phyloP scores from a whole-genome alignment of 2,888 invertebrate genomes.

The Isoperla grammatica region DNA sequence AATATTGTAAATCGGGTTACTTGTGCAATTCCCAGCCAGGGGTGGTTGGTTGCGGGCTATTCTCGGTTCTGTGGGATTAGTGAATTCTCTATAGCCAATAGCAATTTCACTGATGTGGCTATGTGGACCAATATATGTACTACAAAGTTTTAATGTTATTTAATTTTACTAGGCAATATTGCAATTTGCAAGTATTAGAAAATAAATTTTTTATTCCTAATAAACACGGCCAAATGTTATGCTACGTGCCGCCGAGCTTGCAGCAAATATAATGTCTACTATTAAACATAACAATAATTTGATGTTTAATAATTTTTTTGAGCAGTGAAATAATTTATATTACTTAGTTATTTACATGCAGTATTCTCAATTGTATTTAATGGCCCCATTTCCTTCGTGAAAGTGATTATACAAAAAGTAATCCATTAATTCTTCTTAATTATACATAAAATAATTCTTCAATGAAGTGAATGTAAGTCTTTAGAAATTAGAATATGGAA shows the following conservation, averaged over 20 bases:
- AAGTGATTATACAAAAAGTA: no score
- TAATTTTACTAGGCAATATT: no score
- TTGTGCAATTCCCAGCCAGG: slow-evolving; percentile 59
- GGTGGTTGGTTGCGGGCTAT: slow-evolving; percentile 17
- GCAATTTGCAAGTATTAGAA: no score
- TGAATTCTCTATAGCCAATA: slow-evolving; percentile 19
- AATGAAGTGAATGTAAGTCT: no score
- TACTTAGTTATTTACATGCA: slow-evolving; percentile 25
- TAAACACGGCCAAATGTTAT: slow-evolving; percentile 2
- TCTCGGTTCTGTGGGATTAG: slow-evolving; percentile 14
- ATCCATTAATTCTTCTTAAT: no score
- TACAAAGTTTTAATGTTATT: no score
- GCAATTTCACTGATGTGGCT: no score
- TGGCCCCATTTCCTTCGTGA: slow-evolving; percentile 20
- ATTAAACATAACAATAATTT: slow-evolving; percentile 3
- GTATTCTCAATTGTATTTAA: slow-evolving; percentile 28
- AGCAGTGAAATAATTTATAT: slow-evolving; percentile 12
- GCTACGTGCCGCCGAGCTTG: no score
- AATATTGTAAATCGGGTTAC: slow-evolving; percentile 58
- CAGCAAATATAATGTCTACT: not conserved
- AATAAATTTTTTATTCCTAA: no score
- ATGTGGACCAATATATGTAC: no score
- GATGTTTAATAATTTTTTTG: not conserved
- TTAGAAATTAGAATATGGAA: no score
- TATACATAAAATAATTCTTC: no score